Base-by-base conservation (phyloP, 1,140 invertebrate species). In the Pachypeltis micranthus region DNA sequence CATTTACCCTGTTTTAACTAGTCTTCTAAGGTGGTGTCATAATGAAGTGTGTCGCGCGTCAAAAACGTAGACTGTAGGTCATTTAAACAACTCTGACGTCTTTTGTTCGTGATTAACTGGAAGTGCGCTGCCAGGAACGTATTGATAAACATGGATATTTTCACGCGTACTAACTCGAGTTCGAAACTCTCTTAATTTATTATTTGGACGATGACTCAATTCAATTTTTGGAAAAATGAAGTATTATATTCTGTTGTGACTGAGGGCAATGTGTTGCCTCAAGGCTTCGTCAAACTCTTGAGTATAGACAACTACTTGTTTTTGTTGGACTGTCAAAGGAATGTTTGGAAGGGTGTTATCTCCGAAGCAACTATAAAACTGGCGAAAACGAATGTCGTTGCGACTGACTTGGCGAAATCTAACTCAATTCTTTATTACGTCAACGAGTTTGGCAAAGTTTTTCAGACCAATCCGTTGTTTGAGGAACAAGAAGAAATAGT, bases 391-490 rank as follows among this genome's bases (percentile, higher is more conserved):
- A 59, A 31, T 25, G 28, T 59, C 16, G 29, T 29, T n/a, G 57
- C 57, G 14, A 7, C 31, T 3, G 57, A 59, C 31, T 29, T 59
- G 19, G 57, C 57, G 1, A 16, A 16, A n/a, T 28, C 26, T 19
- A 19, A 19, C 7, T 31, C 27, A 10, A 3, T 31, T 31, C n/a
- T 59, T n/a, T 59, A 59, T 34, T 59, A 29, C 24, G 57, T 59
- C 10, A 31, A 31, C 57, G 57, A 59, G 27, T 59, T 19, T 2
- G 57, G 57, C n/a, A n/a, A 25, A 16, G 57, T 59, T 29, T 59
- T 23, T 25, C 28, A 59, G 31, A 59, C 28, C 1, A 59, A 34
- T n/a, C 27, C 26, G 24, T 29, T n/a, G 16, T 26, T 19, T 10
- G 57, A 59, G 19, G 29, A 59, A n/a, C 14, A 28, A 14, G 57